These are phyloP conservation scores for Perodicticus potto DNA, from an alignment of 2,797 vertebrate genomes.

Conservation along the genomic window DNA sequence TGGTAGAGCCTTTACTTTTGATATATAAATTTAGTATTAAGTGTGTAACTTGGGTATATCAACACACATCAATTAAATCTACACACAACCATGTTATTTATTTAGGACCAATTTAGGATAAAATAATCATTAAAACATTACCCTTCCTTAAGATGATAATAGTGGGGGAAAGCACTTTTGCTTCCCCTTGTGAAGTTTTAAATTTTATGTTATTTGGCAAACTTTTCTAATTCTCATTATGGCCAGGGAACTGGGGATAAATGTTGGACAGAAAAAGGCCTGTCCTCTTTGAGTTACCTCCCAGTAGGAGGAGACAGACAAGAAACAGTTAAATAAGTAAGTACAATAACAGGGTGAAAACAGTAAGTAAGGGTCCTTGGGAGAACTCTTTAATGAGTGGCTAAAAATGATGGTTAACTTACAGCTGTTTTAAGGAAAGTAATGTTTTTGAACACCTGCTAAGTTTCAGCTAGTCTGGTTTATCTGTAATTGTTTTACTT, in stretches of 20 bases:
- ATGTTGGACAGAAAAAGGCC: neutral
- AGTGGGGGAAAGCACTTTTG: neutral
- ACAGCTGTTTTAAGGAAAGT: neutral
- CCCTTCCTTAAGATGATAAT: slow-evolving; percentile 24
- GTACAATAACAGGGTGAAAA: neutral
- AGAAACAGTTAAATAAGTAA: neutral
- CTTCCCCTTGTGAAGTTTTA: neutral
- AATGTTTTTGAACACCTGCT: neutral
- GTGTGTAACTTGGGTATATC: neutral
- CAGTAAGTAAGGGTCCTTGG: neutral
- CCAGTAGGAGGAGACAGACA: neutral
- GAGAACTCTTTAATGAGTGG: neutral
- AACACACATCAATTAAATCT: neutral
- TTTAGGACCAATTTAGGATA: neutral
- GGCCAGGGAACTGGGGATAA: neutral
- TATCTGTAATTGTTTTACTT: slow-evolving; percentile 13
- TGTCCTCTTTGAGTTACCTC: neutral
- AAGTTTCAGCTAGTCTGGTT: neutral
- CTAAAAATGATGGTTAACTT: neutral
- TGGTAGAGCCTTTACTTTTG: neutral
- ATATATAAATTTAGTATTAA: slow-evolving; percentile 19
- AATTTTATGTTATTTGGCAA: neutral
- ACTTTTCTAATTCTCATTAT: neutral
- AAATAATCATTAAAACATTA: slow-evolving; percentile 35
- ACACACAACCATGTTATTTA: neutral